Evolutionary conservation across 2,113 vertebrate genomes (phyloP).

Genomic region (Caranx ignobilis): DNA sequence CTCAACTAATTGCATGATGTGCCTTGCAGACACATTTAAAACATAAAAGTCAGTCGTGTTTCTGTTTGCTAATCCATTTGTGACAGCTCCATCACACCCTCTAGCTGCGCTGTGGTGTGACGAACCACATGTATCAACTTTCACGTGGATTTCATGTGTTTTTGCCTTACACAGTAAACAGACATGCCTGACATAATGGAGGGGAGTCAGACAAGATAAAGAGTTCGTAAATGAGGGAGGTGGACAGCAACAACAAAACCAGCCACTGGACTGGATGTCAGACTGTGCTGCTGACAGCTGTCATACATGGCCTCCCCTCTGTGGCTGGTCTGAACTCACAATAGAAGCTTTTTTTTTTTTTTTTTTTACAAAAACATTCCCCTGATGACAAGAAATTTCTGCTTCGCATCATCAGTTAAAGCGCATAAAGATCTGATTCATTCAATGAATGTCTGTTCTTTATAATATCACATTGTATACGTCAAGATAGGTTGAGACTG

Average conservation of each 20-base stretch:
- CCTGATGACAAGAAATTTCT: background rate
- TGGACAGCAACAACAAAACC: background rate
- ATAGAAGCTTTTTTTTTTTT: background rate
- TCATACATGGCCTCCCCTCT: background rate
- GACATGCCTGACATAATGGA: background rate
- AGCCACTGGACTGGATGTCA: background rate
- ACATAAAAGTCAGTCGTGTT: background rate
- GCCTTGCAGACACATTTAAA: background rate
- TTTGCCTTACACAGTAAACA: background rate
- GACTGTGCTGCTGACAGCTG: conserved; percentile 21
- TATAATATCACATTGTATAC: background rate
- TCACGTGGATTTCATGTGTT: background rate
- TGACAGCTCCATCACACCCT: background rate
- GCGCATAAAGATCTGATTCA: background rate
- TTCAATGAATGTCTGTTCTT: background rate
- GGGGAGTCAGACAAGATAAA: background rate
- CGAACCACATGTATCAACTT: background rate
- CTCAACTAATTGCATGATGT: background rate
- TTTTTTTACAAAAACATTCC: background rate
- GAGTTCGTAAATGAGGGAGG: background rate
- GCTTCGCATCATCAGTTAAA: background rate
- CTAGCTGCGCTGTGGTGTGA: background rate
- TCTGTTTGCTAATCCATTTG: background rate
- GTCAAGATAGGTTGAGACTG: background rate
- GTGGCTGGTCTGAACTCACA: background rate